phyloP scores from a whole-genome alignment of 2,113 vertebrate genomes.

The Elgaria multicarinata region DNA sequence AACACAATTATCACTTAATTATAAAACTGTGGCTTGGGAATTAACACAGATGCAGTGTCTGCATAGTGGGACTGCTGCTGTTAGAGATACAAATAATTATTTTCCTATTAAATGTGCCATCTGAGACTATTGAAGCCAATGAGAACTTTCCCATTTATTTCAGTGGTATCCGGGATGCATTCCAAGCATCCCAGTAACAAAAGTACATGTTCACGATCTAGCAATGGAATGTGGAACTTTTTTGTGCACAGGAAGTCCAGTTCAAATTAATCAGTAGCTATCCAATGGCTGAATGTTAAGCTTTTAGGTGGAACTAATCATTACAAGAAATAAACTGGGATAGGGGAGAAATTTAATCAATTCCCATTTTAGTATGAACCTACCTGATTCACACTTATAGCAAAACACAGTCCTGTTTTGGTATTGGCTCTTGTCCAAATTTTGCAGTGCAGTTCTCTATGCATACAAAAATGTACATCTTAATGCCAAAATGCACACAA shows the following conservation, averaged over 20 bases:
- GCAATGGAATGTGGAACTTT: background rate
- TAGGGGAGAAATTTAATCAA: background rate
- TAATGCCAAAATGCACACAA: background rate
- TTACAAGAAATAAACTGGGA: background rate
- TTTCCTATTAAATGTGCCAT: background rate
- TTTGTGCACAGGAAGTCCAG: background rate
- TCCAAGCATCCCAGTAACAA: background rate
- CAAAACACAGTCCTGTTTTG: background rate
- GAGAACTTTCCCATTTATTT: background rate
- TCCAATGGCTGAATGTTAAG: background rate
- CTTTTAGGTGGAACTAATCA: background rate
- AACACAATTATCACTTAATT: constrained; percentile 79
- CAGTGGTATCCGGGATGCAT: background rate
- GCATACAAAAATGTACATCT: background rate
- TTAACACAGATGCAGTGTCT: constrained; percentile 48
- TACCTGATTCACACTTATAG: background rate
- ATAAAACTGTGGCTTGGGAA: constrained; percentile 71
- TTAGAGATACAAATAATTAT: background rate
- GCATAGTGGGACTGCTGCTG: background rate
- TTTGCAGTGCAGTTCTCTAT: background rate
- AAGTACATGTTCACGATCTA: background rate
- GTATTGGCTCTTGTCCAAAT: background rate
- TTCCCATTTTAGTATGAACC: background rate
- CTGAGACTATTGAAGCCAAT: background rate
- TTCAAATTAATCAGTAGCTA: background rate